Conservation (phyloP, 1,140 invertebrate species). For the Ylistrum balloti region DNA sequence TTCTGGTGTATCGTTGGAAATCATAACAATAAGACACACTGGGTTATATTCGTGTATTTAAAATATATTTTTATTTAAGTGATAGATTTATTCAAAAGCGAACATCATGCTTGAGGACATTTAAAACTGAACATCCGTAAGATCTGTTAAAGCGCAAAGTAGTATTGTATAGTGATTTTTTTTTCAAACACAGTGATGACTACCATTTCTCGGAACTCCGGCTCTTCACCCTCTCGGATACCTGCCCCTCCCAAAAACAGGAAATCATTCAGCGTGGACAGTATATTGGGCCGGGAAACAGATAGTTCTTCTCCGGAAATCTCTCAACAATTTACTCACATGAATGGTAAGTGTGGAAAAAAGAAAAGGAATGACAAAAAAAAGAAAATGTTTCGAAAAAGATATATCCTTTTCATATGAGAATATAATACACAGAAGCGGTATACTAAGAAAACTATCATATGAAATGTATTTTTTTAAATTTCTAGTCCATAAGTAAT, state of each 20-base stretch:
- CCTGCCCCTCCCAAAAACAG: constrained; percentile 37
- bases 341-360: neutral
- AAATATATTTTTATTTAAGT: neutral
- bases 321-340: neutral
- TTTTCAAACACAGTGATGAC: constrained; percentile 42
- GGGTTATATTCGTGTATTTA: neutral
- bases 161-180: too few relatives aligned
- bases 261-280: constrained; percentile 55
- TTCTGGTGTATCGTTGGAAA: neutral
- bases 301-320: neutral
- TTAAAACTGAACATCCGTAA: neutral
- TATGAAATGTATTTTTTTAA: too few relatives aligned
- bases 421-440: too few relatives aligned
- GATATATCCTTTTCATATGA: too few relatives aligned
- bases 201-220: neutral
- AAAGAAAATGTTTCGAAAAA: too few relatives aligned
- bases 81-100: neutral
- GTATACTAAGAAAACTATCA: too few relatives aligned
- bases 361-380: too few relatives aligned
- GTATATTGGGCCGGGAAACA: constrained; percentile 49
- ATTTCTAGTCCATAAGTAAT: too few relatives aligned
- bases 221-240: neutral
- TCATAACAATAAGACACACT: neutral
- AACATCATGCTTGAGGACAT: neutral
- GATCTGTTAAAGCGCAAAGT: neutral